Base-by-base conservation (phyloP, 2,888 invertebrate species). In the Eurytoma adleriae region DNA sequence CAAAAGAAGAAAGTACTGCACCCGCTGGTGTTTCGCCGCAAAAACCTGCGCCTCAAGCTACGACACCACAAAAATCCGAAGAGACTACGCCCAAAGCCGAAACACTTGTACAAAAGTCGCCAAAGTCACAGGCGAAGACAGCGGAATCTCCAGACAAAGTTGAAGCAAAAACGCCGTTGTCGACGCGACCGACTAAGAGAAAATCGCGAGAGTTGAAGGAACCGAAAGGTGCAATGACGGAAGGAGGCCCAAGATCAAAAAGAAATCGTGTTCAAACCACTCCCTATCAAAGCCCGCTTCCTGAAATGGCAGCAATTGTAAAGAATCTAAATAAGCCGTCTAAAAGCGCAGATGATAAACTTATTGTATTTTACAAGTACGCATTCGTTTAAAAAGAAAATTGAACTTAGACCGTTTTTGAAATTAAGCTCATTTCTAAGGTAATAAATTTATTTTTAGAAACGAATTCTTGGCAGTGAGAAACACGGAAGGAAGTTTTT, bases 391-490 rank as follows among this genome's bases (percentile, higher is more conserved):
- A 48, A 27, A 50, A 27, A 56, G 18, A 50, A 27, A 56, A 10
- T 40, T 10, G 10, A 40, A 40, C 1, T 40, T 40, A 1, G 30
- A 7, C 30, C 4, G 1, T 54, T 62, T 18, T 20, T 24, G 7
- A 3, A 40, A 50, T 2, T 4, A 50, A 54, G 52, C 14, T n/a
- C 2, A 5, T 50, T 18, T 57, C 54, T 69, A 57, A 56, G 27
- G 54, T 12, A 40, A 54, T 18, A 12, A 50, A 59, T 67, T 83
- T 89, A 82, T 89, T 91, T 92, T 85, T 86, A 95, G 96, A 90
- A 96, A 96, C 89, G 96, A 97, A 91, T 97, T 97, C 91, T 91
- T 98, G 88, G 98, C 97, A 1, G 97, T 98, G 0, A 94, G 98
- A 85, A 98, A 97, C 90, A 95, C 96, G 0, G 97, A 97, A 89